A percentile compares a stretch with the other conserved stretches of the same genome.
Conservation (phyloP, 2,797 vertebrate genomes). For the Coendou prehensilis region DNA sequence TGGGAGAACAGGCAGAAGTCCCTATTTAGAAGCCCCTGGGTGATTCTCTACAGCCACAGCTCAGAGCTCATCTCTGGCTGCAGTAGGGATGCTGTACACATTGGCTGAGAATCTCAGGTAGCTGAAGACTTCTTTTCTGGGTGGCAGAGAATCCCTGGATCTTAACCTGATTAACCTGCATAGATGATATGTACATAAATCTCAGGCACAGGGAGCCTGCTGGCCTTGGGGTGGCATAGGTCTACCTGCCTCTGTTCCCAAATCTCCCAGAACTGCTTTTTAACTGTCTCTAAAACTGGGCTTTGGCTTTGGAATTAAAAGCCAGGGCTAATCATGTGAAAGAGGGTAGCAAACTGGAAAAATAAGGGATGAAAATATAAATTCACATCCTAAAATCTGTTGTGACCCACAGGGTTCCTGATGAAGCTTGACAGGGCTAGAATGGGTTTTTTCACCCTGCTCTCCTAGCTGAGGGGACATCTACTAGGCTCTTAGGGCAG, state of each 20-base stretch:
- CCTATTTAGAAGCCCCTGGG: background rate
- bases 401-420: background rate
- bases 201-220: background rate
- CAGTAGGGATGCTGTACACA: background rate
- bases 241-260: background rate
- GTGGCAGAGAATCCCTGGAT: background rate
- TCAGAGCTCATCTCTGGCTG: background rate
- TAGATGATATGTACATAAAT: background rate
- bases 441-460: background rate
- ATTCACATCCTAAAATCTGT: background rate
- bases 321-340: background rate
- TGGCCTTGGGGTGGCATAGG: background rate
- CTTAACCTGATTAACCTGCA: background rate
- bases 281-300: background rate
- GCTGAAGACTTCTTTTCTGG: background rate
- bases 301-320: background rate
- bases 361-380: background rate
- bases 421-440: background rate
- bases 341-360: background rate
- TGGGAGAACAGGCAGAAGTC: background rate
- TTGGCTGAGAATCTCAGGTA: background rate
- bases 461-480: background rate
- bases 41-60: background rate
- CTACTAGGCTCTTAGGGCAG: background rate
- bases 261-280: background rate